phyloP scores from a whole-genome alignment of 2,113 vertebrate species.

The Australoheros scitulus region DNA sequence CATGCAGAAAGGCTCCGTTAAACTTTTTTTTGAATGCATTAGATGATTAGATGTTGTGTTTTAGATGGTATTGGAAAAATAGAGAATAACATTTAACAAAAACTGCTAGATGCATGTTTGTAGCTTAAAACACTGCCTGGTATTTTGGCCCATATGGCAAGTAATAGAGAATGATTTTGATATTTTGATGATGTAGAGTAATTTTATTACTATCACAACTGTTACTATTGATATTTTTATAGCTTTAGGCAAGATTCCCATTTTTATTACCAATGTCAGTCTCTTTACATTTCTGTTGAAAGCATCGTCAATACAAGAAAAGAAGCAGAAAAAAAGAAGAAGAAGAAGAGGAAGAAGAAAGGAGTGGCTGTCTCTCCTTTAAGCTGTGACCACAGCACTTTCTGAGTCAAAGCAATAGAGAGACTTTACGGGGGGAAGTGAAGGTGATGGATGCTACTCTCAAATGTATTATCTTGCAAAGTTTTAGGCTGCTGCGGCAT shows the following conservation, averaged over 20 bases:
- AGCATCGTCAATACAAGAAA: neutral
- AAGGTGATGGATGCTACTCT: slow-evolving; percentile 55
- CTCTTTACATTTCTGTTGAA: neutral
- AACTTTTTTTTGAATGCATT: neutral
- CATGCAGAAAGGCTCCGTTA: neutral
- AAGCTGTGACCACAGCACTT: slow-evolving; percentile 9
- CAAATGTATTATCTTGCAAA: slow-evolving; percentile 53
- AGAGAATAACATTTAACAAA: neutral
- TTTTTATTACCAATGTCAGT: neutral
- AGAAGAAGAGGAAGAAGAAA: no score
- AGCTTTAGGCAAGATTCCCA: neutral
- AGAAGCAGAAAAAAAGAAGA: neutral
- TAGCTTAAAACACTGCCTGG: neutral
- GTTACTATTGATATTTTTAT: neutral
- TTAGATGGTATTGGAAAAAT: neutral
- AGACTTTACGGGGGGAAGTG: slow-evolving; percentile 1
- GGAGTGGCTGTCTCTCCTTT: neutral
- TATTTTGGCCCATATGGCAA: neutral
- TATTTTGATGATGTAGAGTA: neutral
- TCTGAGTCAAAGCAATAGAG: slow-evolving; percentile 30
- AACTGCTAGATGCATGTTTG: neutral
- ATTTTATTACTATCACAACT: neutral
- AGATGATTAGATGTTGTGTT: neutral
- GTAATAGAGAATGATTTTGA: neutral
- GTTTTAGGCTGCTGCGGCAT: slow-evolving; percentile 31